Percentiles rank a stretch among this genome's conserved stretches.
Evolutionary conservation across 92 coral and sea anemone species (phyloP).

Genomic region (Nematostella vectensis): DNA sequence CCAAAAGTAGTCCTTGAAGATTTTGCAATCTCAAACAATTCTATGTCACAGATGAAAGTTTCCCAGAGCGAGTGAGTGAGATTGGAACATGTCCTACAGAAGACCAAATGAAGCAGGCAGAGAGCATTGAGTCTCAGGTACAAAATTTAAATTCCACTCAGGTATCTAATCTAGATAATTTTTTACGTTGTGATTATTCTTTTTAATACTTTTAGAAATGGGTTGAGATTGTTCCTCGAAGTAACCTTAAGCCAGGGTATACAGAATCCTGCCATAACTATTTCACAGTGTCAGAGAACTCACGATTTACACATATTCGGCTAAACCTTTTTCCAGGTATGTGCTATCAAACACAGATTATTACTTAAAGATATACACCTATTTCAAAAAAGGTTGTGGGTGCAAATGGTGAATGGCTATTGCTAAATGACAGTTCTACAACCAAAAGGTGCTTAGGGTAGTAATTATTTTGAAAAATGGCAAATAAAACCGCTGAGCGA

Average conservation of each 20-base stretch:
- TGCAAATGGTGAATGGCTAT: too few species aligned
- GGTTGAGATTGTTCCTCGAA: constrained; percentile 44
- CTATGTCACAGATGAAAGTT: constrained; percentile 28
- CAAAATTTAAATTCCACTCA: neutral
- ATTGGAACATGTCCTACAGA: constrained; percentile 59
- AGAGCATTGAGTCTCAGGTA: constrained; percentile 39
- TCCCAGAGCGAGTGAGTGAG: constrained; percentile 47
- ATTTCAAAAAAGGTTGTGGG: too few species aligned
- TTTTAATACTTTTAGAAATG: constrained; percentile 20
- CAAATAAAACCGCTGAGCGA: too few species aligned
- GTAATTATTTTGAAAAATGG: neutral
- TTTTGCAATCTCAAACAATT: too few species aligned
- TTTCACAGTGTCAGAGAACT: constrained; percentile 23
- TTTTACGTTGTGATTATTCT: neutral
- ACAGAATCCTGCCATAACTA: constrained; percentile 57
- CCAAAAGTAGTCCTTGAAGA: too few species aligned
- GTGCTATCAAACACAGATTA: neutral
- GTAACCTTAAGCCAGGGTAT: constrained; percentile 52
- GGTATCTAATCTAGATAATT: neutral
- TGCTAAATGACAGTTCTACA: too few species aligned
- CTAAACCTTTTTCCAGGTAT: constrained; percentile 63
- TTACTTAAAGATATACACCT: too few species aligned
- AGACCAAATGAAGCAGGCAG: constrained; percentile 42
- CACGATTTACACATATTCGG: constrained; percentile 66
- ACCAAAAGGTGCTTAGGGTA: neutral